Base-by-base conservation (phyloP, 2,888 invertebrate species). In the Dryobota labecula region DNA sequence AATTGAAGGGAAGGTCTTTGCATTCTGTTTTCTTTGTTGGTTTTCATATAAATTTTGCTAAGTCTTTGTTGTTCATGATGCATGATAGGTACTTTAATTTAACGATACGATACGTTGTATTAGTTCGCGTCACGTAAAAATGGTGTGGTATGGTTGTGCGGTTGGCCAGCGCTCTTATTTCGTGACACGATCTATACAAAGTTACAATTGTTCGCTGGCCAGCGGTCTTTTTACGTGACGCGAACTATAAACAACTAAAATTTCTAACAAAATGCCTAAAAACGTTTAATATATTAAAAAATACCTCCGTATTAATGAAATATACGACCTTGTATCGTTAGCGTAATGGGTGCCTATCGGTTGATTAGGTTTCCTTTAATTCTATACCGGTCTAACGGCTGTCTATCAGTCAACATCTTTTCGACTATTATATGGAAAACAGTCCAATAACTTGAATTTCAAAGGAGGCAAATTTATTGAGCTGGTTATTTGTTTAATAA, bases 311-410 rank as follows among this genome's bases (percentile, higher is more conserved):
- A 13, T 64, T 54, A 69, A 57, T 43, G 11, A 68, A 76, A 38
- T 27, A 70, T 53, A 58, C 47, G 70, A 53, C 72, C 81, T 72
- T 84, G 70, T 73, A 72, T 78, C 72, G 47, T 78, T 72, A 69
- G 41, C 11, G 27, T 61, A 65, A 60, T 67, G 41, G 33, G 2
- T 67, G 47, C 47, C 57, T 47, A 62, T 70, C 41, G 20, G 60
- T 62, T 76, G 70, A 84, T 81, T 74, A 76, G 66, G 56, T 74
- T 73, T 71, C 47, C 68, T 80, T 51, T 70, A 58, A 64, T 76
- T 62, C 27, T 33, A 58, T 67, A 71, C 73, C 63, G 73, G 61
- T 73, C 30, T 33, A 66, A 60, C 68, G 33, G 47, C 36, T n/a
- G 51, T 33, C 51, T 33, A 58, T 82, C 79, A 73, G 73, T 78